Base-by-base conservation (phyloP, 2,888 invertebrate species). In the Gastrophysa polygoni region DNA sequence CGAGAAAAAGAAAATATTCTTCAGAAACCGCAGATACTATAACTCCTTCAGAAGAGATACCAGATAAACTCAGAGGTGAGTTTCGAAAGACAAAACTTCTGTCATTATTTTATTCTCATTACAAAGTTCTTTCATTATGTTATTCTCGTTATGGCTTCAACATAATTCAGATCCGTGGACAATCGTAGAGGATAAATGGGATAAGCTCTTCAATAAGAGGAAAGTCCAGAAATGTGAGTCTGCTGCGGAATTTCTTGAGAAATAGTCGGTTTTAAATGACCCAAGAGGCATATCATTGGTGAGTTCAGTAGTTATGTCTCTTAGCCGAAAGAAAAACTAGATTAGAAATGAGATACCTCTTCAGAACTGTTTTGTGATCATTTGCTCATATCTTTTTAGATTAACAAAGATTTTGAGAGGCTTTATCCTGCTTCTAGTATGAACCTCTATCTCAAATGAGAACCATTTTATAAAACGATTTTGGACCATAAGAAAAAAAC, bases 391-490 rank as follows among this genome's bases (percentile, higher is more conserved):
- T 8, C 17, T 46, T 44, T 44, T 46, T 18, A 46, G 18, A 46
- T 46, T 46, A n/a, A 5, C 46, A 46, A 46, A 46, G 46, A 46
- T 46, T 46, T 46, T 21, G 46, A 46, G 46, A 46, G 46, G 11
- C 46, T 46, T 8, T 18, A 20, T 14, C 46, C 46, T 6, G 7
- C 18, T 6, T 17, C 46, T 6, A 46, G 18, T 46, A 46, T 46
- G 46, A 46, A n/a, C 46, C 11, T 46, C 11, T 46, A 46, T 46
- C 10, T 46, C 46, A 46, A 46, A 46, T 46, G 46, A 20, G 18
- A 46, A 46, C 46, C 18, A 44, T 44, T 44, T 44, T 44, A 44
- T 44, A 18, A 46, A n/a, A 1, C 46, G 11, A 18, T 46, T 46
- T 11, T 46, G 38, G 38, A 38, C 3, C 3, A 38, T n/a, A 38